Evolutionary conservation across 2,888 invertebrate species (phyloP), one percentile per base, ranked within the genome.

Genomic region (Erebia ligea): DNA sequence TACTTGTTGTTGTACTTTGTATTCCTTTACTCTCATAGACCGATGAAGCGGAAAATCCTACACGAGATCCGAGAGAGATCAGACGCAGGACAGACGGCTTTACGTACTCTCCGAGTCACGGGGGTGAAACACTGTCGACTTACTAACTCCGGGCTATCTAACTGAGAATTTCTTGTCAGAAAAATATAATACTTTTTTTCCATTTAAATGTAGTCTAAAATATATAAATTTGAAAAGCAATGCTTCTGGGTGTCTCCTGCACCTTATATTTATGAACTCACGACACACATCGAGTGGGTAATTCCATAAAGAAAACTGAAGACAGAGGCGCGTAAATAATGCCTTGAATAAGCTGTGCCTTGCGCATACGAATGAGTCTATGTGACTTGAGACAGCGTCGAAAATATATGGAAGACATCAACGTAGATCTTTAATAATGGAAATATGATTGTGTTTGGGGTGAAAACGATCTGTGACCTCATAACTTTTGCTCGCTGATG

Each of bases 321-420:
- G 65, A 73, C 50, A 65, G 67, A 48, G 59, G 21, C 68, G 57
- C 69, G 68, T 76, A 72, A 75, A 75, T 75, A 76, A 75, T 74
- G 70, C 67, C 65, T 73, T 68, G 68, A 73, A 78, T 75, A 78
- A 75, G 76, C 69, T 65, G 58, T 72, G 75, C 71, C 62, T 58
- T 48, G 68, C 70, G 79, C 78, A 80, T 79, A 81, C 73, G 75
- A 79, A 80, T 77, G 75, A 76, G 76, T 68, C 19, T 56, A 17
- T 10, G 17, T 19, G 17, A 54, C 69, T 68, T 48, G 72, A 52
- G 68, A 74, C 70, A 68, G 56, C 45, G 63, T 64, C 62, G 61
- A 66, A 70, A 54, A 71, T 69, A 67, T 59, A 70, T 62, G 58
- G 48, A 67, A 73, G 72, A 74, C 68, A 73, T 75, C 25, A 25